Conservation (phyloP, 1,140 invertebrate genomes). For the Halyomorpha halys region DNA sequence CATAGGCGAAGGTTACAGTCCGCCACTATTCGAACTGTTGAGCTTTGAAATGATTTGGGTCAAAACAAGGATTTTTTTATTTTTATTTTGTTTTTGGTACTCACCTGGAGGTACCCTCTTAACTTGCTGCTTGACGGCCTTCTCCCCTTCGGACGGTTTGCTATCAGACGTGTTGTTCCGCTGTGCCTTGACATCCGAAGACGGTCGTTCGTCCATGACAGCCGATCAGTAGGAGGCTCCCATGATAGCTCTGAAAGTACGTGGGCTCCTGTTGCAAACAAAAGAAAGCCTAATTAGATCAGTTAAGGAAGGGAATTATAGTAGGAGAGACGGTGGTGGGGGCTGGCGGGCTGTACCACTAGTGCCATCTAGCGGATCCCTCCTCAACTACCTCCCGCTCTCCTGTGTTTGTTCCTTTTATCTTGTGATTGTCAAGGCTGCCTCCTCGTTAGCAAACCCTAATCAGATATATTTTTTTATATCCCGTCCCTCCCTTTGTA, state of each 20-base stretch:
- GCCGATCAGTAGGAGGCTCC: too few species aligned
- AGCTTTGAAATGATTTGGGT: too few species aligned
- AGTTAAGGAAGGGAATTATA: slow-evolving; percentile 16
- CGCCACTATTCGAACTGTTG: too few species aligned
- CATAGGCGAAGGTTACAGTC: slow-evolving; percentile 1
- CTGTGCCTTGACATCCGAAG: too few species aligned
- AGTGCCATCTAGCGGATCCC: background rate
- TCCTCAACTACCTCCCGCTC: slow-evolving; percentile 25
- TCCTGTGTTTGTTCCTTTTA: slow-evolving; percentile 26
- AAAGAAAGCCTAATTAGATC: slow-evolving; percentile 19
- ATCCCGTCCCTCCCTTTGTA: too few species aligned
- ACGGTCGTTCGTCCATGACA: too few species aligned
- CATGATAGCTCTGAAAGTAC: background rate
- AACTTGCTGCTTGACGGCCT: background rate
- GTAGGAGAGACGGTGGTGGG: background rate
- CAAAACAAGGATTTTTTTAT: too few species aligned
- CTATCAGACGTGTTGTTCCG: too few species aligned
- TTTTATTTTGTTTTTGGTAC: background rate
- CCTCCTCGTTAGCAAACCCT: too few species aligned
- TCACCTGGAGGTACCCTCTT: background rate
- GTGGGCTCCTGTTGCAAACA: slow-evolving; percentile 14
- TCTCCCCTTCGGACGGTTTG: background rate
- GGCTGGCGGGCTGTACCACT: background rate
- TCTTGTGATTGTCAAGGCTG: slow-evolving; percentile 1
- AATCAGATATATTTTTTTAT: too few species aligned